Base-by-base conservation (phyloP, 2,888 invertebrate species). In the Synergus laeviventris region DNA sequence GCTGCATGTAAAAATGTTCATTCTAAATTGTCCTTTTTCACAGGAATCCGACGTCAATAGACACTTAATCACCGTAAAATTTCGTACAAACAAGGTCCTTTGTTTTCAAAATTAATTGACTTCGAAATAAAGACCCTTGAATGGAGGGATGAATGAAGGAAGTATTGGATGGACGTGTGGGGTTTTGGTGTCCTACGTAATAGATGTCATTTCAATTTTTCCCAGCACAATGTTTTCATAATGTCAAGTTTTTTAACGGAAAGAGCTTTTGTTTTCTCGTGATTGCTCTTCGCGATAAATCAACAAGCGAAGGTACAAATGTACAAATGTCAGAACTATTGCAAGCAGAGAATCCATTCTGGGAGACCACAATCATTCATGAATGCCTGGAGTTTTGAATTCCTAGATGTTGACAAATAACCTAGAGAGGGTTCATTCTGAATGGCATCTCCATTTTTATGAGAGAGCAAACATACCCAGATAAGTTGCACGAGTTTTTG, bases 211-310 rank as follows among this genome's bases (percentile, higher is more conserved):
- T 36, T 9, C 36, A 9, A 38, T 3, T 38, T 61, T 61, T 61
- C 61, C 36, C 16, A 3, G 36, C n/a, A 31, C 16, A 38, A n/a
- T 38, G 42, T 64, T 64, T 42, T 42, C 7, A 64, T 42, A 61
- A 61, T 16, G 36, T 61, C 61, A 61, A 61, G n/a, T 61, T 61
- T 61, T n/a, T 61, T 31, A 31, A 36, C 61, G n/a, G 38, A 38
- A 61, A 31, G 38, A 16, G n/a, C 31, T 38, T 61, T 36, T 61
- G 61, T 61, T 61, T 36, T 18, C 36, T 38, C 36, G 36, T n/a
- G 61, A 36, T 61, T 61, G 61, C 61, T 36, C 36, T 31, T 11
- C n/a, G 31, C 61, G n/a, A 61, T 61, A 61, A 61, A 61, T 61
- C 61, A 61, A 61, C 61, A 61, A 61, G 38, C 16, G 9, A 38